A percentile compares a stretch with the other conserved stretches of the same genome.
These are phyloP conservation scores for Pogonomyrmex californicus DNA, from an alignment of 1,140 invertebrate species.

Conservation along the genomic window DNA sequence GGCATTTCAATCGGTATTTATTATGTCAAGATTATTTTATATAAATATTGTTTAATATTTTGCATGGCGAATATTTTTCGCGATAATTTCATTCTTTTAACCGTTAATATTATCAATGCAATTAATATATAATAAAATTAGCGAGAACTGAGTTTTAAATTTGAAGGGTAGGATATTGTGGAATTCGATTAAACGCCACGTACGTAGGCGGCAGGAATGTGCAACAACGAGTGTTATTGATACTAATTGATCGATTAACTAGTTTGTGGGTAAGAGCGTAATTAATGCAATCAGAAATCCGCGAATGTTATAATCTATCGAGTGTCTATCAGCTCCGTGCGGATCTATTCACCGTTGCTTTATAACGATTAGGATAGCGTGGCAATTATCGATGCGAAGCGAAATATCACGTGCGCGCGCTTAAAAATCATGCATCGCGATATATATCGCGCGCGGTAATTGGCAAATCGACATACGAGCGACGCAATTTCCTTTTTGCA, in stretches of 20 bases:
- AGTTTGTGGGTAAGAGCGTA: conserved; percentile 19
- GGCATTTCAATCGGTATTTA: background rate
- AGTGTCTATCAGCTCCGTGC: conserved; percentile 15
- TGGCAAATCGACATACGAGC: conserved; percentile 39
- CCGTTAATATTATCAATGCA: background rate
- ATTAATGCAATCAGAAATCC: conserved; percentile 59
- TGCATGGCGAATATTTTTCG: background rate
- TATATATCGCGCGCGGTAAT: conserved; percentile 19
- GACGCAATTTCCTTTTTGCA: conserved; percentile 34
- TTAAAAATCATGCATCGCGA: conserved; percentile 37
- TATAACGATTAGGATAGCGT: conserved; percentile 2
- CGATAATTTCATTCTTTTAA: conserved; percentile 35
- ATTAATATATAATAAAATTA: conserved; percentile 45
- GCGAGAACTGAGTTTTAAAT: conserved; percentile 13
- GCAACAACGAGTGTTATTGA: conserved; percentile 46
- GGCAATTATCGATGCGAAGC: background rate
- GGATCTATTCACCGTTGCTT: conserved; percentile 31
- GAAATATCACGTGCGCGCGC: conserved; percentile 16
- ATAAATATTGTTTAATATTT: conserved; percentile 18
- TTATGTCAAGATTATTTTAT: conserved; percentile 9
- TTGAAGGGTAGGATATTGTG: conserved; percentile 18
- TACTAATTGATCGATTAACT: conserved; percentile 56
- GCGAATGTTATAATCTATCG: conserved; percentile 43
- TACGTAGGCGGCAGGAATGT: conserved; percentile 12
- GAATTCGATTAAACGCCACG: conserved; percentile 30